Conservation (phyloP, 2,797 vertebrate genomes). For the Kryptolebias ocellatus region DNA sequence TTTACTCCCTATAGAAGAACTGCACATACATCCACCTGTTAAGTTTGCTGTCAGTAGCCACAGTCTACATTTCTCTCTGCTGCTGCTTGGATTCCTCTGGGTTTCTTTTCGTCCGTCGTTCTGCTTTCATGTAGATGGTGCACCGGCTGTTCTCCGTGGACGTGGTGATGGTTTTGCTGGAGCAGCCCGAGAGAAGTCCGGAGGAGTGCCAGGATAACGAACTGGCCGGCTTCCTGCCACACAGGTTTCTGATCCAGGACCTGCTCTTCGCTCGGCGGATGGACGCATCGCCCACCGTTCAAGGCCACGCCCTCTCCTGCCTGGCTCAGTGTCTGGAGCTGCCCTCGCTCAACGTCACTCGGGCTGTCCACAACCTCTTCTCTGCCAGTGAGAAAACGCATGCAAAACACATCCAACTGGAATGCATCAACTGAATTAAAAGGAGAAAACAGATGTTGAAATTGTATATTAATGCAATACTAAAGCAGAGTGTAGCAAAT, state of each 20-base stretch:
- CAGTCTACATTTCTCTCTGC: too few species aligned
- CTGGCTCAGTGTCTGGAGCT: slow-evolving; percentile 90
- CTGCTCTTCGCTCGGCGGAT: slow-evolving; percentile 87
- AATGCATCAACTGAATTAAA: too few species aligned
- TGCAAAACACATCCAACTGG: neutral
- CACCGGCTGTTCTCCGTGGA: slow-evolving; percentile 91
- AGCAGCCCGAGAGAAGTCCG: slow-evolving; percentile 80
- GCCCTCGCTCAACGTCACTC: slow-evolving; percentile 68
- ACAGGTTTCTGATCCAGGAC: slow-evolving; percentile 89
- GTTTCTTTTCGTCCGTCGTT: neutral
- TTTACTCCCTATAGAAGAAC: too few species aligned
- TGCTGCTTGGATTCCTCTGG: neutral
- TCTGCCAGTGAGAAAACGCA: slow-evolving; percentile 80
- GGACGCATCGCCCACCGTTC: slow-evolving; percentile 85
- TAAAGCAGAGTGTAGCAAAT: too few species aligned
- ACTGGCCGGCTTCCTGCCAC: slow-evolving; percentile 79
- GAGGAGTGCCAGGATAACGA: slow-evolving; percentile 73
- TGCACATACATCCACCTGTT: too few species aligned
- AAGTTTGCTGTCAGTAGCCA: too few species aligned
- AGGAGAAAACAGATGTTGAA: too few species aligned
- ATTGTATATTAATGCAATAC: too few species aligned
- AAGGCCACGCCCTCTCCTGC: slow-evolving; percentile 88
- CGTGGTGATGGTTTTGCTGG: slow-evolving; percentile 88
- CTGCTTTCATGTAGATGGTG: slow-evolving; percentile 75
- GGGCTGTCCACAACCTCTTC: slow-evolving; percentile 85